Base-by-base conservation (phyloP, 2,888 invertebrate species). In the Orgyia antiqua region DNA sequence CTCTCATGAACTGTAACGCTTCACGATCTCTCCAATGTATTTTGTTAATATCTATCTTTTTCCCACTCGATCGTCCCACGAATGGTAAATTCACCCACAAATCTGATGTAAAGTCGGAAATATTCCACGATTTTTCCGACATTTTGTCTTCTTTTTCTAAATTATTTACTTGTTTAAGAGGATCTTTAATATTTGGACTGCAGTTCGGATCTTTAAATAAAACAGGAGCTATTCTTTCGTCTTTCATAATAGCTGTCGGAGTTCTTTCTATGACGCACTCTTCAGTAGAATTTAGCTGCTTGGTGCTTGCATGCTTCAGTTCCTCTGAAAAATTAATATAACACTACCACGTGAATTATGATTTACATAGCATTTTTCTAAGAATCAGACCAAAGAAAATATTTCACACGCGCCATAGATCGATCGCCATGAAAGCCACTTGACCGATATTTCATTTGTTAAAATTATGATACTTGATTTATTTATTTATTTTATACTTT, bases 1-100 rank as follows among this genome's bases (percentile, higher is more conserved):
- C 97, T 27, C 95, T 88, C 98, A 99, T 98, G 66, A 99, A 98
- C 78, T 95, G 94, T 31, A 95, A 56, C 0, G 95, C 94, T 73
- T 96, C 94, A 51, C 90, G 89, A 67, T 93, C 92, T 46, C 92
- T 88, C 89, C 90, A 91, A 50, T 92, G 92, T 31, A 89, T 89
- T 63, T 89, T 89, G 30, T 74, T 82, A 55, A 88, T 88, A 51
- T 89, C 87, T 66, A 89, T 88, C 67, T 84, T 86, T 51, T 62
- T 86, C 41, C 60, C 75, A 18, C 56, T 66, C 11, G 50, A 45
- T 1, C 24, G 12, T 4, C 28, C 28, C 10, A 80, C 15, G 29
- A 86, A 87, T 1, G 86, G 75, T 24, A 87, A 46, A 37, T 76
- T 69, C 1, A 67, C 52, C 75, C 79, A 78, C 1, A 82, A 35